A percentile compares a stretch with the other conserved stretches of the same genome.
Evolutionary conservation across 2,113 vertebrate species (phyloP).

Genomic region (Melospiza georgiana): DNA sequence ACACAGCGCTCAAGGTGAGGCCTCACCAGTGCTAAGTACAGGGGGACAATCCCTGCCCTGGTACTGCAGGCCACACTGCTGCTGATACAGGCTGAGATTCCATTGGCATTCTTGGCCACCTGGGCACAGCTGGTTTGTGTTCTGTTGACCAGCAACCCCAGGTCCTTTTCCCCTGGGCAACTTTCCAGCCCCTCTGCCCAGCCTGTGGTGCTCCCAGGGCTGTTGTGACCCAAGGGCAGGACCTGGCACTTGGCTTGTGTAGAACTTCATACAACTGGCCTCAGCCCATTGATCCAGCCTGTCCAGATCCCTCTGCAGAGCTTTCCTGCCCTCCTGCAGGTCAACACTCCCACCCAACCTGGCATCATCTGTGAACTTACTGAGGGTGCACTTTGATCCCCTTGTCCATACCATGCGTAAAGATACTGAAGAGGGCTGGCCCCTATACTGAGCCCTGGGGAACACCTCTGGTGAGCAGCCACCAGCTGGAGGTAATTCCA

Average conservation of each 20-base stretch:
- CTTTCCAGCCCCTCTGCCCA: not conserved
- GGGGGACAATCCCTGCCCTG: not conserved
- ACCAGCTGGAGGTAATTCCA: not conserved
- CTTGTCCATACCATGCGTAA: too few species aligned
- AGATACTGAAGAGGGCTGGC: not conserved
- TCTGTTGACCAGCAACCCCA: not conserved
- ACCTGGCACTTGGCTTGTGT: not conserved
- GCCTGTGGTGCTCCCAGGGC: not conserved
- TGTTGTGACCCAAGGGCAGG: not conserved
- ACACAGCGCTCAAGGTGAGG: not conserved
- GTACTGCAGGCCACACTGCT: not conserved
- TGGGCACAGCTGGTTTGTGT: not conserved
- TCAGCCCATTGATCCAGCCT: not conserved
- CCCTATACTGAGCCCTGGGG: not conserved
- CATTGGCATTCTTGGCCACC: not conserved
- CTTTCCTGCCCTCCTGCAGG: not conserved
- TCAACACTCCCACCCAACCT: not conserved
- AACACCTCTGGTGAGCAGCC: not conserved
- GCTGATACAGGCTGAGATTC: not conserved
- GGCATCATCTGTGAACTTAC: not conserved
- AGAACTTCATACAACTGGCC: fast-evolving
- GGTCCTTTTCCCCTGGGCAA: not conserved
- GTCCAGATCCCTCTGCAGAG: not conserved
- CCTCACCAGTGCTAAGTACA: fast-evolving
- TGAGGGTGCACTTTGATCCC: not conserved